These are phyloP conservation scores for Esox lucius DNA, from an alignment of 2,797 vertebrate genomes.

Conservation along the genomic window DNA sequence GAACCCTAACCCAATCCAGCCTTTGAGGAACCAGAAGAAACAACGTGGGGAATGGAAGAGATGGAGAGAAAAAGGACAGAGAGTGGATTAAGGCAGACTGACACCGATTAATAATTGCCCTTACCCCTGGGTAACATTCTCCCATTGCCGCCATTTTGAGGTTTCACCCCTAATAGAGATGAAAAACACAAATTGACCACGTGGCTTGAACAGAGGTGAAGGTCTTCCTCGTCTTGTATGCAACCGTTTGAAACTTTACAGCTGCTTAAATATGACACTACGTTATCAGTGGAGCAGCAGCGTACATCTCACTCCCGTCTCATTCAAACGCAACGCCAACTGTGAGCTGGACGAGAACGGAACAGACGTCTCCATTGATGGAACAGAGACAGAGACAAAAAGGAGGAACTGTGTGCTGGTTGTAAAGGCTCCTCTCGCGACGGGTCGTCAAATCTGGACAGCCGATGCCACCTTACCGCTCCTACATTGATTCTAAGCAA, in stretches of 20 bases:
- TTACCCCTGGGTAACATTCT: constrained; percentile 66
- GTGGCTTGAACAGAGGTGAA: not conserved
- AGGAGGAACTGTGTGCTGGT: constrained; percentile 31
- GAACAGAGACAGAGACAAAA: constrained; percentile 26
- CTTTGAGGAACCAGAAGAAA: constrained; percentile 12
- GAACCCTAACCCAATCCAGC: constrained; percentile 44
- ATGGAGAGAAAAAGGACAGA: not conserved
- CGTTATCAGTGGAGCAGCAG: constrained; percentile 2
- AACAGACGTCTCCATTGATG: constrained; percentile 56
- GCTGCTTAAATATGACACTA: constrained; percentile 13
- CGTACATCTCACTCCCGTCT: constrained; percentile 15
- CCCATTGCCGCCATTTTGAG: constrained; percentile 65
- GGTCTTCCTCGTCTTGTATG: not conserved
- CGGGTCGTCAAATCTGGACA: constrained; percentile 58
- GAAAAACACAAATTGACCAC: not conserved
- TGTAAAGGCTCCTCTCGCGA: constrained; percentile 47
- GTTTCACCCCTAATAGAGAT: constrained; percentile 61
- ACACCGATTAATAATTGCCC: not conserved
- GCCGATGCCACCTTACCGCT: constrained; percentile 47
- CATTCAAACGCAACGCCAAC: constrained; percentile 15
- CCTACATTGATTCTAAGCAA: constrained; percentile 56
- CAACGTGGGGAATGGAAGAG: not conserved
- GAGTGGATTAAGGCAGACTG: not conserved
- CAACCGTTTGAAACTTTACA: not conserved
- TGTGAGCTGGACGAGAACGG: constrained; percentile 12